Conservation (phyloP, 2,113 vertebrate species). For the Thunnus maccoyii region DNA sequence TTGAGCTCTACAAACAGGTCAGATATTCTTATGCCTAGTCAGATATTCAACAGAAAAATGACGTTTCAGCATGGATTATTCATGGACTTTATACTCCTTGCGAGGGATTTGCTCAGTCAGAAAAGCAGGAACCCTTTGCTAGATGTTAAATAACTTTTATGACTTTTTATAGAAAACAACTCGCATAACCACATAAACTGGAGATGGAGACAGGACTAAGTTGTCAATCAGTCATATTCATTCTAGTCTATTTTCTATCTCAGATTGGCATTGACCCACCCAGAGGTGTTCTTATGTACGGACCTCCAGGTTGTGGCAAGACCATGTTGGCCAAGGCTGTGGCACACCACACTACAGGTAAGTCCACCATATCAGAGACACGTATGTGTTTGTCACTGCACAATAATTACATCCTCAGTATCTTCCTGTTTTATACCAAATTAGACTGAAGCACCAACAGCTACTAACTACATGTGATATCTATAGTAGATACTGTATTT, state of each 20-base stretch:
- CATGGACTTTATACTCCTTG: neutral
- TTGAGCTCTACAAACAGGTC: conserved; percentile 96
- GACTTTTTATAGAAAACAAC: neutral
- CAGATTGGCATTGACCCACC: conserved; percentile 97
- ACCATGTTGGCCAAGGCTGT: conserved; percentile 97
- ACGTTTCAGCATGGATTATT: neutral
- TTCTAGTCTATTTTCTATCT: conserved; percentile 3
- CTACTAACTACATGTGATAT: neutral
- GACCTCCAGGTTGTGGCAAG: conserved; percentile 94
- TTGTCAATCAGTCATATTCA: neutral
- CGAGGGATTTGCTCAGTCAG: neutral
- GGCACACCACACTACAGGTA: conserved; percentile 96
- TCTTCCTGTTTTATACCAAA: neutral
- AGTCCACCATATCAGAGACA: neutral
- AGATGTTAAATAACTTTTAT: neutral
- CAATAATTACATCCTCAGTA: neutral
- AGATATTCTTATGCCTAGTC: neutral
- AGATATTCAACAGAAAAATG: neutral
- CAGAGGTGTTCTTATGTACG: conserved; percentile 95
- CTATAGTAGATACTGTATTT: neutral
- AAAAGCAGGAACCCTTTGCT: neutral
- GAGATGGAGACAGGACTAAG: neutral
- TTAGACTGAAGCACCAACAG: too few species aligned
- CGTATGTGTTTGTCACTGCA: neutral
- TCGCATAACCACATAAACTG: neutral